These are phyloP conservation scores for Athalia circularis DNA, from an alignment of 2,888 invertebrate genomes.

Conservation along the genomic window DNA sequence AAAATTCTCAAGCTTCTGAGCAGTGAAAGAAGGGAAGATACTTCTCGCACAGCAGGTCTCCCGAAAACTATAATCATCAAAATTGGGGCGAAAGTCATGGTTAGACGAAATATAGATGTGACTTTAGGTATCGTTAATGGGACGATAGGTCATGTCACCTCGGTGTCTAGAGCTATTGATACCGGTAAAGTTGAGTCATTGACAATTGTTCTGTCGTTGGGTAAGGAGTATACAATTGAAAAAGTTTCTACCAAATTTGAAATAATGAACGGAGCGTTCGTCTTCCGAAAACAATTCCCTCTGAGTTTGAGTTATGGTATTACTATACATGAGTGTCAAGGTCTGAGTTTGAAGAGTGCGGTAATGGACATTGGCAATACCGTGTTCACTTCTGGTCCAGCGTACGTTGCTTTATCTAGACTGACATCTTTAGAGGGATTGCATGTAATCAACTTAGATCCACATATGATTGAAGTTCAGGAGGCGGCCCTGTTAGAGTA, in stretches of 20 bases:
- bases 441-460: conserved; percentile 56
- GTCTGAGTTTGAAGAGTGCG: conserved; percentile 11
- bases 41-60: conserved; percentile 54
- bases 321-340: conserved; percentile 50
- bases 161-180: conserved; percentile 46
- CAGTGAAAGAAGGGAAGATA: conserved; percentile 49
- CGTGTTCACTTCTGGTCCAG: conserved; percentile 37
- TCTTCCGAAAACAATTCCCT: conserved; percentile 56
- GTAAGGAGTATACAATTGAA: conserved; percentile 50
- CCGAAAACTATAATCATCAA: conserved; percentile 53
- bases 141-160: conserved; percentile 53
- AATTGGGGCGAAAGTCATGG: conserved; percentile 54
- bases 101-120: conserved; percentile 55
- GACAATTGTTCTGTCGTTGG: conserved; percentile 49
- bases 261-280: conserved; percentile 52
- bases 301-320: conserved; percentile 57
- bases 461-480: conserved; percentile 50
- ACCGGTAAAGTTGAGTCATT: conserved; percentile 50
- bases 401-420: conserved; percentile 5
- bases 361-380: conserved; percentile 39
- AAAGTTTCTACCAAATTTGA: conserved; percentile 56
- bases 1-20: conserved; percentile 35
- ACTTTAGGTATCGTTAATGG: conserved; percentile 59
- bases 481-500: conserved; percentile 52
- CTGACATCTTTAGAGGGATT: conserved; percentile 50